Evolutionary conservation across 1,140 invertebrate genomes (phyloP), one percentile per base, ranked within the genome.

Genomic region (Procambarus clarkii): DNA sequence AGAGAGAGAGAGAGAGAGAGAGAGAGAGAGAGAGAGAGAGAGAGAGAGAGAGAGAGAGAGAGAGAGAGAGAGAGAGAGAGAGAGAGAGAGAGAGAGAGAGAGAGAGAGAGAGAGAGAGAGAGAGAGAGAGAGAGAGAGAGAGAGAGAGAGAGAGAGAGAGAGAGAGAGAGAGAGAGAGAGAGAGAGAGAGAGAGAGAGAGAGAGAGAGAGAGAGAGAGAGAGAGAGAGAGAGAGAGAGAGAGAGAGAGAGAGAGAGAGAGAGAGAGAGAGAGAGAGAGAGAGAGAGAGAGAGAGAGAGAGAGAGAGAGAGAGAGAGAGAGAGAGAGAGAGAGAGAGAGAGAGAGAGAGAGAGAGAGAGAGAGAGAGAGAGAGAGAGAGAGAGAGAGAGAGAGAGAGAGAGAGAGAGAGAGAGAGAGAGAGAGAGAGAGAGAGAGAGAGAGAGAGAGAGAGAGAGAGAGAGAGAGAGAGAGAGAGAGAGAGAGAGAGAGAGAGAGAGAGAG

Each of bases 391-490:
- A 18, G 50, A 54, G n/a, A 8, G 80, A 1, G 54, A 13, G 21
- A 15, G 54, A 82, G 54, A 18, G 8, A 7, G 24, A 45, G 46
- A 1, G 46, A 45, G 2, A 79, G 46, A 45, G 24, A 48, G 46
- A 79, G 8, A 46, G 76, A 34, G 44, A 44, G 44, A 45, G 21
- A 78, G 76, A 15, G 13, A 5, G 13, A 34, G 15, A 78, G 15
- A 21, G 13, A 24, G 1, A 45, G 34, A 78, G 44, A 44, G 21
- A 78, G 2, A 78, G 21, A 44, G 3, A n/a, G 78, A 79, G 78
- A 79, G 78, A 79, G 78, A 79, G 78, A 79, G 78, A 79, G 78
- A 79, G 78, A 79, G 78, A 79, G 78, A 79, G 77, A 79, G 77
- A 79, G 77, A 79, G 77, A 79, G 77, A 79, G 77, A 79, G 77